phyloP scores from a whole-genome alignment of 1,140 invertebrate genomes.

The Episyrphus balteatus region DNA sequence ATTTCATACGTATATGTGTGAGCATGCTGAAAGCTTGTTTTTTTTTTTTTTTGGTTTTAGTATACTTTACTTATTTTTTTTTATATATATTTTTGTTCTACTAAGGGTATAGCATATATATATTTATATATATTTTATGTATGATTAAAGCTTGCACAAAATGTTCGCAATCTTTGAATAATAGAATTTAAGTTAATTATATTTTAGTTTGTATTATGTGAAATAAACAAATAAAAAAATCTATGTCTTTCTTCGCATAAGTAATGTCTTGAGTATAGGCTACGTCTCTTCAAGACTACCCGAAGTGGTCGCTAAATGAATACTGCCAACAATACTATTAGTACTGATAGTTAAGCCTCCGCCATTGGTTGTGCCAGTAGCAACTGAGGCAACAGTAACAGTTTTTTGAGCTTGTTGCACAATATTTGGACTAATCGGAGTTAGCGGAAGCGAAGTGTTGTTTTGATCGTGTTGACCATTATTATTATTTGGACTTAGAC shows the following conservation, averaged over 20 bases:
- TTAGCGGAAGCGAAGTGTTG: constrained; percentile 7
- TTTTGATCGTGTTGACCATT: constrained; percentile 1
- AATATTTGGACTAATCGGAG: constrained; percentile 28
- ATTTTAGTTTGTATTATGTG: too few relatives aligned
- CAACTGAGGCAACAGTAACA: constrained; percentile 1
- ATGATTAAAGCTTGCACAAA: too few relatives aligned
- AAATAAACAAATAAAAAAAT: too few relatives aligned
- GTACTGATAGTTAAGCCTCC: constrained; percentile 8
- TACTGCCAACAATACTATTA: constrained; percentile 14
- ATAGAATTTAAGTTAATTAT: too few relatives aligned
- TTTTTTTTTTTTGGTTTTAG: too few relatives aligned
- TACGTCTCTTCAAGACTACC: constrained; percentile 26
- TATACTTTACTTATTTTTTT: too few relatives aligned
- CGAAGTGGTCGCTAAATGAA: constrained; percentile 6
- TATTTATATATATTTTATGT: too few relatives aligned
- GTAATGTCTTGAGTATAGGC: constrained; percentile 37
- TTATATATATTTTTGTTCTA: too few relatives aligned
- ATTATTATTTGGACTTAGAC: background rate
- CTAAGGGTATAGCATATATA: too few relatives aligned
- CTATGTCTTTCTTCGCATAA: constrained; percentile 24
- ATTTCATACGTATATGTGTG: too few relatives aligned
- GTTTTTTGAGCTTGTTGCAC: constrained; percentile 26
- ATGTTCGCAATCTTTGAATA: too few relatives aligned
- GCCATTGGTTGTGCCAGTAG: background rate
- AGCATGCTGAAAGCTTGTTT: too few relatives aligned